phyloP scores from a whole-genome alignment of 2,888 invertebrate genomes.

The Bruchidius siliquastri region DNA sequence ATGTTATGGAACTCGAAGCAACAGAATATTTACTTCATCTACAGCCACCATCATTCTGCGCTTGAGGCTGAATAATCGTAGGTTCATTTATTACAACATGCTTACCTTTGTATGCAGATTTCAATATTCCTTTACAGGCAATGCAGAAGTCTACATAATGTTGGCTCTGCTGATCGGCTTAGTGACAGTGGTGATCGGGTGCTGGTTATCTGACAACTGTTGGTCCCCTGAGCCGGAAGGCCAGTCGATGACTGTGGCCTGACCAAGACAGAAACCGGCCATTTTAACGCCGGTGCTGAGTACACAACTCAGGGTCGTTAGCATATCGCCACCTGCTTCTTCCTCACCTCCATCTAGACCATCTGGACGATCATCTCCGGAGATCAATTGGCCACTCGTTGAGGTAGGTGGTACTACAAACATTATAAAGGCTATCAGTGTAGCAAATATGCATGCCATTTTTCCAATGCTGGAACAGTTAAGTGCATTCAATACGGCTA shows the following conservation, averaged over 20 bases:
- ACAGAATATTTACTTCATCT: too few relatives aligned
- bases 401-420: slow-evolving; percentile 30
- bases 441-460: too few relatives aligned
- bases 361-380: slow-evolving; percentile 33
- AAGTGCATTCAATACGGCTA: too few relatives aligned
- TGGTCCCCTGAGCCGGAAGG: slow-evolving; percentile 71
- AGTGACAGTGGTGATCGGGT: slow-evolving; percentile 69
- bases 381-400: slow-evolving; percentile 46
- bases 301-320: slow-evolving; percentile 36
- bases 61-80: too few relatives aligned
- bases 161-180: slow-evolving; percentile 67
- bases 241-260: slow-evolving; percentile 61
- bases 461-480: too few relatives aligned
- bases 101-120: too few relatives aligned
- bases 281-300: slow-evolving; percentile 31
- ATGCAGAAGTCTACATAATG: slow-evolving; percentile 72
- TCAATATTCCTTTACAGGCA: slow-evolving; percentile 49
- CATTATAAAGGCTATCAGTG: too few relatives aligned
- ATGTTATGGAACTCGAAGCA: too few relatives aligned
- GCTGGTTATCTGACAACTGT: slow-evolving; percentile 74
- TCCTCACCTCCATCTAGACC: slow-evolving; percentile 15
- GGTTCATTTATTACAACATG: too few relatives aligned
- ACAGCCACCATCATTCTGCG: too few relatives aligned
- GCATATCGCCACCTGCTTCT: slow-evolving; percentile 25
- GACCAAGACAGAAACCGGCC: slow-evolving; percentile 63